Conservation (phyloP, 2,113 vertebrate genomes). For the Colinus virginianus region DNA sequence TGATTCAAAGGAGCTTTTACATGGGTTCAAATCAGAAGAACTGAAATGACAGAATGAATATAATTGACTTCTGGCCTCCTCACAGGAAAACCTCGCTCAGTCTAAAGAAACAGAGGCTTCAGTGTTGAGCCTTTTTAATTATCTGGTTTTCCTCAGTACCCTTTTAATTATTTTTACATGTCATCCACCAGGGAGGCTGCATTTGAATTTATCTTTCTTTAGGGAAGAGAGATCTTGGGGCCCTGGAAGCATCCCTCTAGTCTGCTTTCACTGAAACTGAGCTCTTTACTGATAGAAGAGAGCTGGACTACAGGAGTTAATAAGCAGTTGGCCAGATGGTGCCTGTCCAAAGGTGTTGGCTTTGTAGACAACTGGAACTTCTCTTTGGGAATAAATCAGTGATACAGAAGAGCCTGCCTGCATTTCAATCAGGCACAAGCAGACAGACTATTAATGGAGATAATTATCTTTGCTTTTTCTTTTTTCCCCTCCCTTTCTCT, state of each 20-base stretch:
- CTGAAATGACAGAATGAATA: background rate
- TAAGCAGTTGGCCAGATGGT: constrained; percentile 74
- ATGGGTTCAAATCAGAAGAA: background rate
- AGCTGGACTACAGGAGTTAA: constrained; percentile 60
- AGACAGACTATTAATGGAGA: constrained; percentile 44
- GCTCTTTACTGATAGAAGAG: background rate
- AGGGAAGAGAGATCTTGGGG: constrained; percentile 1
- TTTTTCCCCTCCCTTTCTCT: background rate
- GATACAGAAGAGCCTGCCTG: constrained; percentile 23
- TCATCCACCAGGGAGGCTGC: background rate
- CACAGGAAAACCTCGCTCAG: background rate
- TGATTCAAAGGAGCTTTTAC: background rate
- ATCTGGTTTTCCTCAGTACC: constrained; percentile 15
- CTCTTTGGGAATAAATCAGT: constrained; percentile 72
- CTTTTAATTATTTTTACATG: constrained; percentile 50
- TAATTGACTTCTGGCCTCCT: background rate
- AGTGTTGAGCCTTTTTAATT: constrained; percentile 32
- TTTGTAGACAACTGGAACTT: constrained; percentile 73
- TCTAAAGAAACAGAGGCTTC: constrained; percentile 11
- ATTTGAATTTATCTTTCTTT: constrained; percentile 34
- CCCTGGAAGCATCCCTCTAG: constrained; percentile 18
- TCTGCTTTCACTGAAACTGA: background rate
- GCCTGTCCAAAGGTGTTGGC: constrained; percentile 77
- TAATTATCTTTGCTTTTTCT: constrained; percentile 18
- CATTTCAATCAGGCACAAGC: constrained; percentile 75